Base-by-base conservation (phyloP, 2,797 vertebrate species). In the Delichon dasypus region DNA sequence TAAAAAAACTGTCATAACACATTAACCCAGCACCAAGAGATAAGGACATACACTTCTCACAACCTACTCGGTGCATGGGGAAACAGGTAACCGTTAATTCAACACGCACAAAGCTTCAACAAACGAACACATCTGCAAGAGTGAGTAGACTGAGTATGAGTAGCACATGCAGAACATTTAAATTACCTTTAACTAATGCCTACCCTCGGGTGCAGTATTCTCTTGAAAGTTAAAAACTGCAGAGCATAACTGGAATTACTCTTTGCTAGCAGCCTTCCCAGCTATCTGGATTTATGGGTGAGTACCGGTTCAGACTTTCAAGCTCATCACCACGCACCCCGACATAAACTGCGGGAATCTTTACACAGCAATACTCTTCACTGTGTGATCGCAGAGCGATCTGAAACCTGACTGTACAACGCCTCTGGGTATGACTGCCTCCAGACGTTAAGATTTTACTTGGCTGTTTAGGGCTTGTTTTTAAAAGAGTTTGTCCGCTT, bases 301-400 rank as follows among this genome's bases (percentile, higher is more conserved):
- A n/a, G 38, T 15, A 27, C 25, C 25, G 12, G 21, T n/a, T 61
- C 66, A 68, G 76, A 58, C 66, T 60, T 67, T 5, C 18, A 48
- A 4, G 4, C 0, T 5, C 45, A 44, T 2, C 0, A 1, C 30
- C 29, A 4, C 0, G 32, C n/a, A 60, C 3, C 7, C 22, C 14
- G 13, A 66, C n/a, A 76, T 45, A 71, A 65, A 42, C 27, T n/a
- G 34, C 26, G 40, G 64, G 32, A 2, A 68, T 58, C 40, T 86
- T 54, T 32, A 40, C 15, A 25, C 10, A 48, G 60, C 5, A 17
- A 7, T 25, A 34, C 50, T 47, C 36, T 9, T 23, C 51, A 17
- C 13, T 13, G 26, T 0, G 36, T 4, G 40, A 90, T 30, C 11
- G 0, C 64, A 62, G 10, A 84, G 62, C 1, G 17, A 80, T n/a